Percentiles rank a stretch among this genome's conserved stretches.
phyloP scores from a whole-genome alignment of 1,140 invertebrate genomes.

The Lepeophtheirus salmonis region DNA sequence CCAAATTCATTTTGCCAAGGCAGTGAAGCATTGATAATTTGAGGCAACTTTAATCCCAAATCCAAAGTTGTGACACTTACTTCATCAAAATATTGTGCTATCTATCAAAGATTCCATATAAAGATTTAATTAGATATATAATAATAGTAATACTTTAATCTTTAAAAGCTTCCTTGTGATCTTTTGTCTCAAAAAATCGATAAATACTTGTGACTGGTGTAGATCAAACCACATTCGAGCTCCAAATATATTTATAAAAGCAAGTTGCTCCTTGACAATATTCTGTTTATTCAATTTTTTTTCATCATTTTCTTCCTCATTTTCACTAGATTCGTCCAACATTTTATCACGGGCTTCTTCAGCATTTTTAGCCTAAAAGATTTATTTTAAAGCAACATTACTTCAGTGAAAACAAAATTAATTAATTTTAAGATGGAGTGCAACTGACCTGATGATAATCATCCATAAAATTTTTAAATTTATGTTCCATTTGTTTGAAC shows the following conservation, averaged over 20 bases:
- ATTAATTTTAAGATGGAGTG: no score
- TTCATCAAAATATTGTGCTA: constrained; percentile 3
- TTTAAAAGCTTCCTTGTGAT: background rate
- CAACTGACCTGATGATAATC: background rate
- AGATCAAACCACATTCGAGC: background rate
- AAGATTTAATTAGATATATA: no score
- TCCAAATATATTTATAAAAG: constrained; percentile 1
- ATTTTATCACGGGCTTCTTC: background rate
- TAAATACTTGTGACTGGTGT: background rate
- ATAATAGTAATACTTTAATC: constrained; percentile 1
- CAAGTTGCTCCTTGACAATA: background rate
- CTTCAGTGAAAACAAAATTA: no score
- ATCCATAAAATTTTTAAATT: constrained; percentile 5
- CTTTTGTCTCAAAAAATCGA: background rate
- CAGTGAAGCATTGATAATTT: background rate
- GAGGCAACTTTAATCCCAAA: background rate
- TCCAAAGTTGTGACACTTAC: constrained; percentile 7
- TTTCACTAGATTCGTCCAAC: no score
- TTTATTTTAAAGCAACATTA: no score
- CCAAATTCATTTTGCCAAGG: constrained; percentile 7
- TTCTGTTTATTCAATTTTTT: background rate
- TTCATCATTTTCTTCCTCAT: background rate
- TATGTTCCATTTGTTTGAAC: background rate
- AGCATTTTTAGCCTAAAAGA: background rate
- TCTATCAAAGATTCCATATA: no score